Base-by-base conservation (phyloP, 2,113 vertebrate species). In the Pygathrix nemaeus region DNA sequence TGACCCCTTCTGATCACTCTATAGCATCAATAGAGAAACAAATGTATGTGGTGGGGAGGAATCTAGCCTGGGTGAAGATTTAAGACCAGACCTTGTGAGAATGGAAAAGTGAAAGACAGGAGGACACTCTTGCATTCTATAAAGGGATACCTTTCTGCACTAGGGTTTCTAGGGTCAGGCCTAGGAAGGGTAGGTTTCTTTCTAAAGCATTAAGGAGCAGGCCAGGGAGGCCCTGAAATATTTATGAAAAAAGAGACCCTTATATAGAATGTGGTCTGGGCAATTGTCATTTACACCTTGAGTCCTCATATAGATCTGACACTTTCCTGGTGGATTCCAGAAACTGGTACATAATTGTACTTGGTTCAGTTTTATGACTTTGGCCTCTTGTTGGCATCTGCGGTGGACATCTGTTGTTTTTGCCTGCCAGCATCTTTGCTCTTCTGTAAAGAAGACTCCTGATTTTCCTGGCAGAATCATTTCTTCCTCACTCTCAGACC, bases 331-430 rank as follows among this genome's bases (percentile, higher is more conserved):
- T 17, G 8, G 30, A 86, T 68, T 81, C 59, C 14, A 50, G 59
- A 73, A 79, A 6, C 12, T 9, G 2, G 11, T 38, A 5, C 48
- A 10, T 86, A 79, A 66, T 17, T 10, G 21, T 11, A 27, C 48
- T 50, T 55, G 55, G 75, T 40, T 96, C 32, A n/a, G 68, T 92
- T 80, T 64, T 85, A 76, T 87, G 68, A 83, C 45, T 93, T 70
- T 82, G 73, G 50, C 79, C 96, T 80, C 64, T 83, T 80, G 68
- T 45, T 79, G 87, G 52, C 80, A 40, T 59, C 61, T 92, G 32
- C 20, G 52, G 50, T 70, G 43, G 90, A 88, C 86, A 76, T 91
- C 86, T 93, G 72, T 64, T 93, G 40, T 45, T 79, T 93, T 45
- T 17, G 25, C 61, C 70, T 78, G 50, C 43, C 83, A 64, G 14